Conservation (phyloP, 30 jellyfish, hydroid and myxozoan genomes). For the Aurelia aurita complex sp. Pacific region DNA sequence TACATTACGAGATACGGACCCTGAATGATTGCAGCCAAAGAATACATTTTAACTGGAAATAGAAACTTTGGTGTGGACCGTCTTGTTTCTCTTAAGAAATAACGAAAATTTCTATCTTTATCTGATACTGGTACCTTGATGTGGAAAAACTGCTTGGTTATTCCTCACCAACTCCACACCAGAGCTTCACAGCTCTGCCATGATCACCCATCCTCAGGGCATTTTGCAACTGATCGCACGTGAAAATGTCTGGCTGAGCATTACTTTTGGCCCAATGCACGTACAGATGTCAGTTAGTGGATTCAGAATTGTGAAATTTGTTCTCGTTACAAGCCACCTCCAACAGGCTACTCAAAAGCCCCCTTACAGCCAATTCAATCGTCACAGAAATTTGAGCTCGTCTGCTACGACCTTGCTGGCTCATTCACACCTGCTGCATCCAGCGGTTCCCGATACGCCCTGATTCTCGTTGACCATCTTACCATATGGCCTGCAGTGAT, state of each 20-base stretch:
- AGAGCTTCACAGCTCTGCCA: conserved; percentile 20
- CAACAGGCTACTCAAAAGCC: conserved; percentile 25
- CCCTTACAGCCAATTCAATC: conserved; percentile 12
- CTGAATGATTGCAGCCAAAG: background rate
- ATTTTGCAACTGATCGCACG: conserved; percentile 30
- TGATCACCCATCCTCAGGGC: conserved; percentile 41
- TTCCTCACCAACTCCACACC: conserved; percentile 9
- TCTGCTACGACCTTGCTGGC: background rate
- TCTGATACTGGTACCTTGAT: conserved; percentile 3
- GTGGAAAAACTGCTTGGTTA: conserved; percentile 26
- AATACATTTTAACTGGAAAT: conserved; percentile 9
- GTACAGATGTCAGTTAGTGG: conserved; percentile 4
- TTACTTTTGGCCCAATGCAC: conserved; percentile 33
- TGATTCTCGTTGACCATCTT: background rate
- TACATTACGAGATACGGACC: conserved; percentile 1
- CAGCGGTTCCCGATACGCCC: conserved; percentile 6
- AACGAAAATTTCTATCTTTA: background rate
- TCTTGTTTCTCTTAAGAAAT: background rate
- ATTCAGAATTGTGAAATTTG: conserved; percentile 19
- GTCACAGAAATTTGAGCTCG: background rate
- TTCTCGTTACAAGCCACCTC: conserved; percentile 9
- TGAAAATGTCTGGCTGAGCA: conserved; percentile 13
- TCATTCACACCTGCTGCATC: too few species aligned
- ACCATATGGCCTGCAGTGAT: conserved; percentile 31
- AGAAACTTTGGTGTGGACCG: conserved; percentile 3